phyloP scores from a whole-genome alignment of 1,140 invertebrate genomes.

The Apis mellifera region Amel_HAv3.1 CM009933.2:6095001-6095500 shows the following conservation, averaged over 20 bases:
- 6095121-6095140: constrained; percentile 28
- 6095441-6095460: constrained; percentile 31
- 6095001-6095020: constrained; percentile 54
- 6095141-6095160: background rate
- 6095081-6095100: background rate
- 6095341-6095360: too few species aligned
- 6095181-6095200: constrained; percentile 3
- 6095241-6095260: background rate
- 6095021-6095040: constrained; percentile 4
- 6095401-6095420: background rate
- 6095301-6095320: too few species aligned
- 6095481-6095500: constrained; percentile 75
- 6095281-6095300: too few species aligned
- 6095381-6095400: background rate
- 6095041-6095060: constrained; percentile 1
- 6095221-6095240: background rate
- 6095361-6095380: too few species aligned
- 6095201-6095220: constrained; percentile 10
- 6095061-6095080: constrained; percentile 31
- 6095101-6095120: background rate
- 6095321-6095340: background rate
- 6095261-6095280: too few species aligned
- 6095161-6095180: constrained; percentile 37
- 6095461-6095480: constrained; percentile 68
- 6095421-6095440: constrained; percentile 3